Evolutionary conservation across 2,113 vertebrate genomes (phyloP).

Genomic region (Tinamus guttatus): DNA sequence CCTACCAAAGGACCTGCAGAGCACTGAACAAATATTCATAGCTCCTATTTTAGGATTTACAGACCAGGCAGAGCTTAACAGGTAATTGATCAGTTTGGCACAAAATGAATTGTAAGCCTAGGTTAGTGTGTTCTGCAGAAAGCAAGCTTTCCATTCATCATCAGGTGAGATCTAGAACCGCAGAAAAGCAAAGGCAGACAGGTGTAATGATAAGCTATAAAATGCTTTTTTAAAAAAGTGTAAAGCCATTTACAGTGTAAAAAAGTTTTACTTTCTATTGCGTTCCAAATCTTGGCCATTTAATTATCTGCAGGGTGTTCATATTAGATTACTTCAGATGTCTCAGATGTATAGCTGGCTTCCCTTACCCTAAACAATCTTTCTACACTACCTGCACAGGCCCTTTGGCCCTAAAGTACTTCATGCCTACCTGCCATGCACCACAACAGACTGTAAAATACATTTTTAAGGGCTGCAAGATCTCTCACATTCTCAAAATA

Average conservation of each 20-base stretch:
- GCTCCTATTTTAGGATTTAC: not conserved
- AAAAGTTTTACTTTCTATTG: not conserved
- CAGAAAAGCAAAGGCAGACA: not conserved
- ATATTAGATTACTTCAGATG: not conserved
- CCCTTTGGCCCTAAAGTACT: not conserved
- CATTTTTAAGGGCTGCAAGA: not conserved
- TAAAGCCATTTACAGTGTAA: not conserved
- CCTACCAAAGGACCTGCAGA: rapidly evolving
- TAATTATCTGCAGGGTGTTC: not conserved
- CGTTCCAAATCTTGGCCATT: not conserved
- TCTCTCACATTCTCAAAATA: not conserved
- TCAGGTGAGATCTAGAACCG: not conserved
- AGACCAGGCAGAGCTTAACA: not conserved
- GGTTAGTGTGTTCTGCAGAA: not conserved
- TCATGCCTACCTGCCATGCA: not conserved
- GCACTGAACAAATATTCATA: rapidly evolving
- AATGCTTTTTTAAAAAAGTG: not conserved
- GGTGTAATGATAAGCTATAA: not conserved
- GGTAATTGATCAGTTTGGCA: not conserved
- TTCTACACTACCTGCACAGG: not conserved
- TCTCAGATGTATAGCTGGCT: not conserved
- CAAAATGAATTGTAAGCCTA: not conserved
- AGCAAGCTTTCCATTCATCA: not conserved
- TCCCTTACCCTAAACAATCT: not conserved
- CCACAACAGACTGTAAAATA: not conserved